phyloP scores from a whole-genome alignment of 2,888 invertebrate genomes.

The Xylocampa areola region DNA sequence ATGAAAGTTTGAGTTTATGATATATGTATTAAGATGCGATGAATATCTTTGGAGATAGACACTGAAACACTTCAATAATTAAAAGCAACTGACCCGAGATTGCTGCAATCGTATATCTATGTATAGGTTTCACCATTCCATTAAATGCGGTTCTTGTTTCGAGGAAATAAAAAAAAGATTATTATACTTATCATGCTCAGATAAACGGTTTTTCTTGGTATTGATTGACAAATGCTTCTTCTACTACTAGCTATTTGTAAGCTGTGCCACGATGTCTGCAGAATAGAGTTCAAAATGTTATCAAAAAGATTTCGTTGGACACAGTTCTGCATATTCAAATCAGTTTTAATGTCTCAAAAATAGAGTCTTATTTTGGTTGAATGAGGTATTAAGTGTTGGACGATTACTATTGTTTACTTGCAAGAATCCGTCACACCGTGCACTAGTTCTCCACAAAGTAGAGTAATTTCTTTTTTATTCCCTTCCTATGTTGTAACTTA shows the following conservation, averaged over 20 bases:
- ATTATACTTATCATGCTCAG: too few species aligned
- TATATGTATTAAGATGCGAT: too few species aligned
- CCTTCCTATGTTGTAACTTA: slow-evolving; percentile 64
- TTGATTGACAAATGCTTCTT: too few species aligned
- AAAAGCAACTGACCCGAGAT: too few species aligned
- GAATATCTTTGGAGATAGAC: too few species aligned
- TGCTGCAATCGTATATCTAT: too few species aligned
- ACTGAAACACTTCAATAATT: too few species aligned
- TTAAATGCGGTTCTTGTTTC: too few species aligned
- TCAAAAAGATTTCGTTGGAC: slow-evolving; percentile 10
- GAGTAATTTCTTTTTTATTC: slow-evolving; percentile 60
- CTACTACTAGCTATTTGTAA: neutral
- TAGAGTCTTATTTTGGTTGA: slow-evolving; percentile 25
- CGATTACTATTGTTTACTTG: slow-evolving; percentile 53
- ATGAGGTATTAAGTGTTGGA: slow-evolving; percentile 9
- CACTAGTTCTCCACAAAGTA: slow-evolving; percentile 58
- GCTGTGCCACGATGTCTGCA: slow-evolving; percentile 1
- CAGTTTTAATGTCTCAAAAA: neutral
- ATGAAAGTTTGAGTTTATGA: too few species aligned
- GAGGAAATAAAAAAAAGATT: too few species aligned
- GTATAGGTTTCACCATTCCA: too few species aligned
- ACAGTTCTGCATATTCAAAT: neutral
- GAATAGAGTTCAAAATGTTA: slow-evolving; percentile 14
- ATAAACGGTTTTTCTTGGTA: too few species aligned
- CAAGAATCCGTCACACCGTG: slow-evolving; percentile 55